phyloP scores from a whole-genome alignment of 2,888 invertebrate genomes.

The Parelbella ahira region DNA sequence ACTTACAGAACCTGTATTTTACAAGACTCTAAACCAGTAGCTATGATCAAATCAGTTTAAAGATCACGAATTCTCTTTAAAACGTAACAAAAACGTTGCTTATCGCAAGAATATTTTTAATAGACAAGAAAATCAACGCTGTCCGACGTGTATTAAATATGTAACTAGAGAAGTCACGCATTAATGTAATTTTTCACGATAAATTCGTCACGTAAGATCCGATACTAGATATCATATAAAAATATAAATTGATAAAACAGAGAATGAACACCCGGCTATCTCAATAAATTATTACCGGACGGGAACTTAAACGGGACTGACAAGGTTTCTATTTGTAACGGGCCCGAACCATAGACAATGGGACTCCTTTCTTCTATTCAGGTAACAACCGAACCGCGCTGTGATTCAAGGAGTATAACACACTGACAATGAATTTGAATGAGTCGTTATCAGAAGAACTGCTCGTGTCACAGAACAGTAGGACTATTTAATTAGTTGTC shows the following conservation, averaged over 20 bases:
- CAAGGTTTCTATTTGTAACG: slow-evolving; percentile 20
- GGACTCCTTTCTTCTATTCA: slow-evolving; percentile 38
- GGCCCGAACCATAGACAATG: slow-evolving; percentile 36
- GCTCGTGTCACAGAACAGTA: no score
- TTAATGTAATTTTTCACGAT: no score
- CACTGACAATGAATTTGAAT: slow-evolving; percentile 33
- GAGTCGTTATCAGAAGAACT: slow-evolving; percentile 5
- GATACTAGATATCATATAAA: no score
- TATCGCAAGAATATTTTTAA: no score
- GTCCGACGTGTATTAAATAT: no score
- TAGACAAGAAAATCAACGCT: no score
- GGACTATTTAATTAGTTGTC: no score
- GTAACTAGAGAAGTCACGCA: no score
- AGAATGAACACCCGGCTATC: slow-evolving; percentile 1
- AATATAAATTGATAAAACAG: neutral
- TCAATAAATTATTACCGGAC: slow-evolving; percentile 2
- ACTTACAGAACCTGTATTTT: slow-evolving; percentile 3
- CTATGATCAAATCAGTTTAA: neutral
- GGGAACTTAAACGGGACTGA: slow-evolving; percentile 6
- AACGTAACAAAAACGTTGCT: no score
- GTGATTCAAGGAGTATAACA: slow-evolving; percentile 25
- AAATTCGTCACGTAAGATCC: no score
- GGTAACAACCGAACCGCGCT: slow-evolving; percentile 30
- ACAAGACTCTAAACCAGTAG: neutral
- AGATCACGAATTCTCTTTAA: no score